These are phyloP conservation scores for Laodelphax striatellus DNA, from an alignment of 1,140 invertebrate species.

Conservation along the genomic window DNA sequence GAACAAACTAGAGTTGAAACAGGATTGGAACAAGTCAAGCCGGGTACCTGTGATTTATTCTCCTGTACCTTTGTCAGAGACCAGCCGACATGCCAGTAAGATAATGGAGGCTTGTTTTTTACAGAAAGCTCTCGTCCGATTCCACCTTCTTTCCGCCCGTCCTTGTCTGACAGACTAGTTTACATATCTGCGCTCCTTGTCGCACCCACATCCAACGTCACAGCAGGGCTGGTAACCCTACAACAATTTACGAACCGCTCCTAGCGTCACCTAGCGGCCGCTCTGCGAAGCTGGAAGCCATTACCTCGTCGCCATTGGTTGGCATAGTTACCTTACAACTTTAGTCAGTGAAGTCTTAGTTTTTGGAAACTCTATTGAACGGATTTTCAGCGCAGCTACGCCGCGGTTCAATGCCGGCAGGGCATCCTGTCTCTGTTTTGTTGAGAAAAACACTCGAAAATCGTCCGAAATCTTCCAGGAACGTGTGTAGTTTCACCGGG, in stretches of 20 bases:
- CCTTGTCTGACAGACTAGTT: too few relatives aligned
- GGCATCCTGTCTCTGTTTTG: too few relatives aligned
- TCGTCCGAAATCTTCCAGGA: too few relatives aligned
- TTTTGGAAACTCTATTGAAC: constrained; percentile 2
- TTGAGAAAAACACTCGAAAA: too few relatives aligned
- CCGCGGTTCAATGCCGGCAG: too few relatives aligned
- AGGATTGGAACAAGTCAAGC: too few relatives aligned
- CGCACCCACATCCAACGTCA: too few relatives aligned
- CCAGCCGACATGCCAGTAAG: background rate
- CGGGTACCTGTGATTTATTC: background rate
- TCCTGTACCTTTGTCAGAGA: background rate
- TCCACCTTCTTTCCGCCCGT: background rate
- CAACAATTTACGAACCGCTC: background rate
- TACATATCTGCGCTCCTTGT: too few relatives aligned
- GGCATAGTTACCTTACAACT: constrained; percentile 1
- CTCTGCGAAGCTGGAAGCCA: background rate
- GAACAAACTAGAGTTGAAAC: too few relatives aligned
- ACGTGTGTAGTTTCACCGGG: too few relatives aligned
- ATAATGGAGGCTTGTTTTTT: background rate
- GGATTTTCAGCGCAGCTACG: background rate
- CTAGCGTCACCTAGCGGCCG: background rate
- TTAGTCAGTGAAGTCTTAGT: background rate
- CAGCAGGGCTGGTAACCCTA: background rate
- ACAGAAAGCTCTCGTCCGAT: background rate
- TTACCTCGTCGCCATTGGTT: background rate